phyloP scores from a whole-genome alignment of 2,888 invertebrate species.

The Tridacna crocea region DNA sequence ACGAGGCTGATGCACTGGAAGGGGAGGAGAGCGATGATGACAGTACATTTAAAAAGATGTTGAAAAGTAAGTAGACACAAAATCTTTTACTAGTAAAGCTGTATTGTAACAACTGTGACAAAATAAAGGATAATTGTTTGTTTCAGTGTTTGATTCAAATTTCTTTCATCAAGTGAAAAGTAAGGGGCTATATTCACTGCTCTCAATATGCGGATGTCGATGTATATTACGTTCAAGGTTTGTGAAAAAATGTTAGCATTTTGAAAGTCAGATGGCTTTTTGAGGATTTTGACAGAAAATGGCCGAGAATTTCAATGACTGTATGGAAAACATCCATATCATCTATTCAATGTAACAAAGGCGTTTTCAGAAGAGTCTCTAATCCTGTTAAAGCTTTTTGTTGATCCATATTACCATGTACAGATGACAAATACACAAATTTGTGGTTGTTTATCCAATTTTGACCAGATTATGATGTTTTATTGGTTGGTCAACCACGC shows the following conservation, averaged over 20 bases:
- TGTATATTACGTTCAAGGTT: neutral
- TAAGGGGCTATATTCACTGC: no score
- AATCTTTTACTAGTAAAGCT: neutral
- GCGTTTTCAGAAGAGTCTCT: no score
- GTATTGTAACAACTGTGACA: neutral
- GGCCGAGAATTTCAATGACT: neutral
- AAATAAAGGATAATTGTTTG: neutral
- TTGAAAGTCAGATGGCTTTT: neutral
- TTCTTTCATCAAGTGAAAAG: no score
- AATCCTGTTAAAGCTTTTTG: no score
- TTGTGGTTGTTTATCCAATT: no score
- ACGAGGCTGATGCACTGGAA: conserved; percentile 73
- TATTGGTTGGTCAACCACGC: no score
- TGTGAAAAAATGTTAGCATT: neutral
- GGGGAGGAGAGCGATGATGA: conserved; percentile 72
- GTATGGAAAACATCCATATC: neutral
- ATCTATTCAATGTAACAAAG: no score
- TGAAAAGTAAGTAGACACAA: conserved; percentile 69
- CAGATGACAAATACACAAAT: no score
- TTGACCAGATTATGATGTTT: no score
- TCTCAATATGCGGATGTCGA: no score
- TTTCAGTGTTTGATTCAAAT: neutral
- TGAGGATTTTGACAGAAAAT: neutral
- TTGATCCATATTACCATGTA: no score
- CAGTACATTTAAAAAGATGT: conserved; percentile 71